phyloP scores from a whole-genome alignment of 2,113 vertebrate species.

The Ochotona curzoniae region DNA sequence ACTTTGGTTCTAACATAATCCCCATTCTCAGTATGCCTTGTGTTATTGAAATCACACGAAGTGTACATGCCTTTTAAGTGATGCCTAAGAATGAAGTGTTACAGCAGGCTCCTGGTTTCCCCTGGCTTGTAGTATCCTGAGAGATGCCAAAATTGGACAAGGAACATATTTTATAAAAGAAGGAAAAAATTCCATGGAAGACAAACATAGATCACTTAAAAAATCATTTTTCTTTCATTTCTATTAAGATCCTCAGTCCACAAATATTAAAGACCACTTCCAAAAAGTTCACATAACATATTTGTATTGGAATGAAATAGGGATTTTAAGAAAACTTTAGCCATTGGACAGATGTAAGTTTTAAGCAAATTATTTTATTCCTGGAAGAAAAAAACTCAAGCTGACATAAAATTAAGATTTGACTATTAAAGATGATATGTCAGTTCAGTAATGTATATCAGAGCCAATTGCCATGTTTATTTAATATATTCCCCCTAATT shows the following conservation, averaged over 20 bases:
- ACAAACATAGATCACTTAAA: conserved; percentile 83
- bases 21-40: conserved; percentile 64
- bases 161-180: conserved; percentile 81
- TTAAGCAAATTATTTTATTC: conserved; percentile 58
- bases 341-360: conserved; percentile 44
- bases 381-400: background rate
- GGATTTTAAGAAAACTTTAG: conserved; percentile 32
- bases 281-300: conserved; percentile 57
- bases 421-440: background rate
- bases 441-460: background rate
- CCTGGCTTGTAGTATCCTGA: conserved; percentile 81
- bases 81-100: conserved; percentile 86
- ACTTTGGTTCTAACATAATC: conserved; percentile 77
- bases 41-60: conserved; percentile 82
- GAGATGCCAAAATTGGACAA: conserved; percentile 81
- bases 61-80: conserved; percentile 84
- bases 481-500: background rate
- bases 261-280: conserved; percentile 78
- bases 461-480: background rate
- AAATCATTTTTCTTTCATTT: conserved; percentile 80
- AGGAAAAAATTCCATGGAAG: conserved; percentile 85
- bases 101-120: conserved; percentile 83
- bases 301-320: conserved; percentile 67
- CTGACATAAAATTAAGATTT: conserved; percentile 47
- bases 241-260: conserved; percentile 74